Percentiles rank a stretch among this genome's conserved stretches.
These are phyloP conservation scores for Riparia riparia DNA, from an alignment of 2,113 vertebrate species.

Conservation along the genomic window DNA sequence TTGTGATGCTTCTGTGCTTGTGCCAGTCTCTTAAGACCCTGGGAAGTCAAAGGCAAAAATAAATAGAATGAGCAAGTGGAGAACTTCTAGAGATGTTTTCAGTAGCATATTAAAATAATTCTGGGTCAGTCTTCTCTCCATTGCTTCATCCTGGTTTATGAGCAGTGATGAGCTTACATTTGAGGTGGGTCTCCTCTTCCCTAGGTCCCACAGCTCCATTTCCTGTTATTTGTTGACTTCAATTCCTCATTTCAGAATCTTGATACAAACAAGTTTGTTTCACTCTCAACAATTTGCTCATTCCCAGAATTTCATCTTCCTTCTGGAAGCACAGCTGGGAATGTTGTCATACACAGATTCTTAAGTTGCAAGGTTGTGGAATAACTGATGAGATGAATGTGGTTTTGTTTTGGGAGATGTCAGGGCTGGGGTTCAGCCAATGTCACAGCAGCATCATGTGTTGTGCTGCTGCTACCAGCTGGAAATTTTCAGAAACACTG, in stretches of 20 bases:
- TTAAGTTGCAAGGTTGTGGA: neutral
- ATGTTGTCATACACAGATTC: slow-evolving; percentile 7
- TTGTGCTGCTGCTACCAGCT: slow-evolving; percentile 32
- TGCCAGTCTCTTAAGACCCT: neutral
- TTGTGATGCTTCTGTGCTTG: slow-evolving; percentile 2
- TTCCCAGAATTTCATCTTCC: neutral
- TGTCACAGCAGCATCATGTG: slow-evolving; percentile 10
- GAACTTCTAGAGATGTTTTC: slow-evolving; percentile 3
- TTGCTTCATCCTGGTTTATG: neutral
- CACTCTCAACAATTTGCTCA: neutral
- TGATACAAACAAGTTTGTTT: neutral
- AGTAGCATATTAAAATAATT: neutral
- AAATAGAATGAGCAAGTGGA: neutral
- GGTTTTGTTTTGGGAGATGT: neutral
- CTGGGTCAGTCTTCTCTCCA: neutral
- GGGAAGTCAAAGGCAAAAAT: neutral
- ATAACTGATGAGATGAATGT: slow-evolving; percentile 3
- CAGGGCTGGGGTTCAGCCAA: neutral
- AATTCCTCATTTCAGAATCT: neutral
- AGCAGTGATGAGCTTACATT: neutral
- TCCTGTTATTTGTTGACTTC: neutral
- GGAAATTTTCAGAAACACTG: slow-evolving; percentile 26
- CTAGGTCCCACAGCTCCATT: neutral
- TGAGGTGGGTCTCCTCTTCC: neutral
- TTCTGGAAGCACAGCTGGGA: slow-evolving; percentile 11